Evolutionary conservation across 64 coral and sea anemone species (phyloP).

Genomic region (Stichodactyla mertensii): DNA sequence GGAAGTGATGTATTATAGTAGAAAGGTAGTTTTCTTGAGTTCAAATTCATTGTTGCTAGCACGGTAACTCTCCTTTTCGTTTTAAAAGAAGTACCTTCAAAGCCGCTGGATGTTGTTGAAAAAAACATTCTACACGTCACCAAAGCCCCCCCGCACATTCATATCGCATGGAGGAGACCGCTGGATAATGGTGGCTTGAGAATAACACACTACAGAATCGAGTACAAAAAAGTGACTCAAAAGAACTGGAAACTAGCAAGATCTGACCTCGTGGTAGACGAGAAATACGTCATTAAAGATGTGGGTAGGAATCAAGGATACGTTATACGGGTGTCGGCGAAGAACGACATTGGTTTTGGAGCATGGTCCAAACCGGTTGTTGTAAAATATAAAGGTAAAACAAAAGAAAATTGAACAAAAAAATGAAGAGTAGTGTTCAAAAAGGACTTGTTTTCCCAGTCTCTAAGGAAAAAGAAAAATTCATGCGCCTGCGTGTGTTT

Average conservation of each 20-base stretch:
- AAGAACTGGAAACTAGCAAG: slow-evolving; percentile 2
- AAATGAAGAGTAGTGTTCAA: background rate
- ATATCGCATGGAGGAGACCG: slow-evolving; percentile 2
- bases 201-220: slow-evolving; percentile 1
- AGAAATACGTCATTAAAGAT: slow-evolving; percentile 6
- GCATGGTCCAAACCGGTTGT: background rate
- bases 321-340: background rate
- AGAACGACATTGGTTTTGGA: background rate
- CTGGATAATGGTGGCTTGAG: slow-evolving; percentile 2
- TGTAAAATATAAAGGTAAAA: slow-evolving; percentile 12
- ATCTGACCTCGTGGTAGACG: background rate
- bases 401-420: background rate
- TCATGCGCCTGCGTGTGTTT: too few relatives aligned
- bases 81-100: slow-evolving; percentile 14
- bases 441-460: too few relatives aligned
- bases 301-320: background rate
- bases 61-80: background rate
- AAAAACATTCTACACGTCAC: background rate
- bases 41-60: background rate
- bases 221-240: slow-evolving; percentile 6
- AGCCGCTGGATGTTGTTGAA: background rate
- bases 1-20: too few relatives aligned
- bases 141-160: background rate
- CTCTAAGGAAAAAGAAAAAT: too few relatives aligned
- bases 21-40: too few relatives aligned